Percentiles rank a stretch among this genome's conserved stretches.
Evolutionary conservation across 2,113 vertebrate genomes (phyloP).

Genomic region (Nibea albiflora): DNA sequence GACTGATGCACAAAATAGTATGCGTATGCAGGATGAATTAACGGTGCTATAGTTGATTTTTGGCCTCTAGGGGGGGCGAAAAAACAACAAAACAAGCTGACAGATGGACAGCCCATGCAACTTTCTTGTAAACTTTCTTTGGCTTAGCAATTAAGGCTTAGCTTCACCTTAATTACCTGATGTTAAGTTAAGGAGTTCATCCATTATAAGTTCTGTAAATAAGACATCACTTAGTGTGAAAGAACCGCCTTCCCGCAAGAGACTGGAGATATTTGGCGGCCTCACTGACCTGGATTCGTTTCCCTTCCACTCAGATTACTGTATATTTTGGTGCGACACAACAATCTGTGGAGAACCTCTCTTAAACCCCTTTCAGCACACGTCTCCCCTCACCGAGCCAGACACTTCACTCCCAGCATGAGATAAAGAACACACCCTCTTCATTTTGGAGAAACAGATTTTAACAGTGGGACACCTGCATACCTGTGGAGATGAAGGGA

Average conservation of each 20-base stretch:
- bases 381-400: not conserved
- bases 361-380: not conserved
- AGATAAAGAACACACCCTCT: constrained; percentile 2
- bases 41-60: not conserved
- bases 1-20: not conserved
- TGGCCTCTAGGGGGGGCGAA: not conserved
- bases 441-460: constrained; percentile 7
- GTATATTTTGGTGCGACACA: not conserved
- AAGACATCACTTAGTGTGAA: not conserved
- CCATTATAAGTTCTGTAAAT: not conserved
- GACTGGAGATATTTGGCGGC: not conserved
- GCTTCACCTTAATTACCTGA: not conserved
- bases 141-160: too few relatives aligned
- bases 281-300: constrained; percentile 3
- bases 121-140: not conserved
- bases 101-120: too few relatives aligned
- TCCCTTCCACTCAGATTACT: not conserved
- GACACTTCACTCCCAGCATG: not conserved
- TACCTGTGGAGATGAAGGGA: constrained; percentile 32
- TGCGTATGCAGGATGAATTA: not conserved
- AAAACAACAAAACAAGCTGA: not conserved
- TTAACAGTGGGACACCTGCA: constrained; percentile 26
- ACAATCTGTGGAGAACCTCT: not conserved
- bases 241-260: not conserved
- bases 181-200: not conserved